Evolutionary conservation across 2,113 vertebrate genomes (phyloP).

Genomic region (Larimichthys crocea): DNA sequence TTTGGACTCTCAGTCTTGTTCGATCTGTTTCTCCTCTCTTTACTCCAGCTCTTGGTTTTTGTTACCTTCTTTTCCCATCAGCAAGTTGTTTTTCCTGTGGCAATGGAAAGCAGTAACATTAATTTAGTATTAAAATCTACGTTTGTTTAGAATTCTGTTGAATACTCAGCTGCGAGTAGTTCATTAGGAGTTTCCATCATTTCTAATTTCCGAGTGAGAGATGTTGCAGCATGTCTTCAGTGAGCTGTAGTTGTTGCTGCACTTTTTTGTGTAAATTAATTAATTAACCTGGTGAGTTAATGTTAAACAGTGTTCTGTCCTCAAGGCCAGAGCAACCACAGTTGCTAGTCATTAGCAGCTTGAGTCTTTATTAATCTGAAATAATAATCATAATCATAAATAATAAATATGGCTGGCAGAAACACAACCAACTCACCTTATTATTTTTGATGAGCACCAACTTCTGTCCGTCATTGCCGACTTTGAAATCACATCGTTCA

Average conservation of each 20-base stretch:
- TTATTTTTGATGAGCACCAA: neutral
- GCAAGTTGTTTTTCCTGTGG: slow-evolving; percentile 1
- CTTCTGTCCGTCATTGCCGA: neutral
- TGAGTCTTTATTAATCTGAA: neutral
- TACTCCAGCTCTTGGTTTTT: slow-evolving; percentile 32
- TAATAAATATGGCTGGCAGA: neutral
- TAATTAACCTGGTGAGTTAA: neutral
- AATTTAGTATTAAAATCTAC: neutral
- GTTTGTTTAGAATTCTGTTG: neutral
- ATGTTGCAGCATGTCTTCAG: too few species aligned
- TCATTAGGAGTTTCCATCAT: neutral
- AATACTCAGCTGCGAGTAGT: neutral
- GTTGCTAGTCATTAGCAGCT: neutral
- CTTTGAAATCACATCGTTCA: neutral
- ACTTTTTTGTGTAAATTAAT: neutral
- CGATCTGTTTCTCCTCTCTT: slow-evolving; percentile 59
- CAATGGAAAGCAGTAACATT: neutral
- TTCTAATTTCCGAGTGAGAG: neutral
- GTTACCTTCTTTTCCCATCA: neutral
- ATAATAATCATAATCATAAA: too few species aligned
- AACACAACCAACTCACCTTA: neutral
- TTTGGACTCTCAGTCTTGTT: slow-evolving; percentile 51
- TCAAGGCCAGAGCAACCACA: neutral
- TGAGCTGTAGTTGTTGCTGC: too few species aligned
- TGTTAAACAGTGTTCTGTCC: neutral